Evolutionary conservation across 2,113 vertebrate genomes (phyloP).

Genomic region (Osmerus eperlanus): DNA sequence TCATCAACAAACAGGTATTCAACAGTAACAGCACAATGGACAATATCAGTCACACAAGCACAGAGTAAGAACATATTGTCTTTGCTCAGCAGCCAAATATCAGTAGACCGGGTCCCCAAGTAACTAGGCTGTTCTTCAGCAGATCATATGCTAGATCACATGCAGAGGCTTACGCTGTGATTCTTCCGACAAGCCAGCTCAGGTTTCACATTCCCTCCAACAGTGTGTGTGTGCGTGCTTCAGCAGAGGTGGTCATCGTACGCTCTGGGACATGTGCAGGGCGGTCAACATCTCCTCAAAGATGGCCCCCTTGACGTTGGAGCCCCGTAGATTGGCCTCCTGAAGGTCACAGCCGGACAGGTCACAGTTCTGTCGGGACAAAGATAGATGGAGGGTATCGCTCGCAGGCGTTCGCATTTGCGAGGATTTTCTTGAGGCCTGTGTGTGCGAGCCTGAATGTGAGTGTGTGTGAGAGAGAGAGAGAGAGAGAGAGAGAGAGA

Average conservation of each 20-base stretch:
- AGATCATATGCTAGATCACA: not conserved
- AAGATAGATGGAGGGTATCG: not conserved
- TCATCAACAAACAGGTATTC: no score
- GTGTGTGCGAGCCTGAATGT: no score
- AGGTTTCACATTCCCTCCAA: not conserved
- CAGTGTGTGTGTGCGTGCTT: no score
- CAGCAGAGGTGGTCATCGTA: slow-evolving; percentile 73
- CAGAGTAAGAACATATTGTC: no score
- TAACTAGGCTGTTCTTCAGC: no score
- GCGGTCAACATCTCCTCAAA: slow-evolving; percentile 97
- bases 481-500: not conserved
- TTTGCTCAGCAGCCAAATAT: no score
- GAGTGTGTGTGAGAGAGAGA: no score
- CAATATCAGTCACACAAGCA: no score
- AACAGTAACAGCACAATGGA: no score
- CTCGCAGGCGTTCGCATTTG: not conserved
- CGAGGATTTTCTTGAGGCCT: not conserved
- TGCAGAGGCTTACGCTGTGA: not conserved
- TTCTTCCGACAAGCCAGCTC: not conserved
- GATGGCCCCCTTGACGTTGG: slow-evolving; percentile 95
- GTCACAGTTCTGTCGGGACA: slow-evolving; percentile 84
- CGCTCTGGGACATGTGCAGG: slow-evolving; percentile 95
- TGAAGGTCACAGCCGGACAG: slow-evolving; percentile 87
- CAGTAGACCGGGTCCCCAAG: no score
- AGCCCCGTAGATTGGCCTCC: slow-evolving; percentile 91